Base-by-base conservation (phyloP, 2,888 invertebrate genomes). In the Dastarcus helophoroides region DNA sequence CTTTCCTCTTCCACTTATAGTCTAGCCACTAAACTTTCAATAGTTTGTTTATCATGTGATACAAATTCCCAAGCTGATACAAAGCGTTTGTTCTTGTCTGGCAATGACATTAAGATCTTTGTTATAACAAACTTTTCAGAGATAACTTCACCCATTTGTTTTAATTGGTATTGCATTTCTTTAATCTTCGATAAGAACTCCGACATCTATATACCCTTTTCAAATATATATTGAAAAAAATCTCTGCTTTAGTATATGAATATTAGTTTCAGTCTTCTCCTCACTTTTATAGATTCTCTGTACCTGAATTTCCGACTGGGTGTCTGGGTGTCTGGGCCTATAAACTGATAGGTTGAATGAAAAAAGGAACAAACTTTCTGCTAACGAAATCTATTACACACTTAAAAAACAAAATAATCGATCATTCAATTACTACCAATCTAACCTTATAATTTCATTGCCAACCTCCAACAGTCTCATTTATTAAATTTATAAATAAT, bases 211-310 rank as follows among this genome's bases (percentile, higher is more conserved):
- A 19, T 12, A 10, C 41, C 43, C 1, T 8, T 30, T 10, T 11
- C 29, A 14, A 2, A 23, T 23, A 13, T 13, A 9, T 12, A 9
- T 12, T 15, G 10, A 5, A 8, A 26, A 31, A 14, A 22, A 22
- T 26, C 22, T 16, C 19, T 31, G 26, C 10, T 31, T 17, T 2
- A 31, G 8, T 19, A 31, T 4, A 13, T 31, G 31, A 9, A 26
- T 7, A 19, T 21, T 26, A 6, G 50, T 51, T 17, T 48, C 48
- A 0, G 49, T 43, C 33, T 51, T 55, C 32, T 53, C n/a, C n/a
- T n/a, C n/a, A n/a, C n/a, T n/a, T n/a, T n/a, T n/a, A n/a, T n/a
- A n/a, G n/a, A n/a, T n/a, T n/a, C n/a, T n/a, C n/a, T n/a, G n/a
- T n/a, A n/a, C n/a, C n/a, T n/a, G n/a, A n/a, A 8, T n/a, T 27